phyloP scores from a whole-genome alignment of 2,113 vertebrate genomes.

The Opisthocomus hoazin region DNA sequence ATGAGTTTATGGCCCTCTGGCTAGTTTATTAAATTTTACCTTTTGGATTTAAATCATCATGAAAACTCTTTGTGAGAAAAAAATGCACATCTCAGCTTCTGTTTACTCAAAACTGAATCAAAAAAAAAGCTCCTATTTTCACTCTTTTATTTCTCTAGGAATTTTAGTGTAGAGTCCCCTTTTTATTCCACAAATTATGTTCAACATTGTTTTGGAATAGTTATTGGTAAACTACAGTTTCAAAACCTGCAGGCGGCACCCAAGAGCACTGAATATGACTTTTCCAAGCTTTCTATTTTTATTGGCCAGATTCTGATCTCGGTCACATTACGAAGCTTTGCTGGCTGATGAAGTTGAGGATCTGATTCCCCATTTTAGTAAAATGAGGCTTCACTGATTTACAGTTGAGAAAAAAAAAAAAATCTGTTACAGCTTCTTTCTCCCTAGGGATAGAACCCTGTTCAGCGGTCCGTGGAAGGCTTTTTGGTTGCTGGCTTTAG shows the following conservation, averaged over 20 bases:
- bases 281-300: background rate
- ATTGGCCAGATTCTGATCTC: background rate
- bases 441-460: background rate
- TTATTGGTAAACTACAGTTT: background rate
- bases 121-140: background rate
- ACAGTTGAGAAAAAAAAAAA: background rate
- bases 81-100: background rate
- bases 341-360: background rate
- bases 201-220: background rate
- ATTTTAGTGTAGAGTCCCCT: background rate
- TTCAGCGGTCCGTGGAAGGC: background rate
- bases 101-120: background rate
- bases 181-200: background rate
- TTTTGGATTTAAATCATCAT: background rate
- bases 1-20: background rate
- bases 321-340: background rate
- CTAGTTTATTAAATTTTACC: background rate
- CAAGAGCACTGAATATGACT: slow-evolving; percentile 18
- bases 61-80: background rate
- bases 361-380: background rate
- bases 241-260: slow-evolving; percentile 46
- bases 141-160: background rate
- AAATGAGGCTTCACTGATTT: background rate
- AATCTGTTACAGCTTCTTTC: background rate
- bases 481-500: background rate